Base-by-base conservation (phyloP, 2,888 invertebrate genomes). In the Patella depressa region DNA sequence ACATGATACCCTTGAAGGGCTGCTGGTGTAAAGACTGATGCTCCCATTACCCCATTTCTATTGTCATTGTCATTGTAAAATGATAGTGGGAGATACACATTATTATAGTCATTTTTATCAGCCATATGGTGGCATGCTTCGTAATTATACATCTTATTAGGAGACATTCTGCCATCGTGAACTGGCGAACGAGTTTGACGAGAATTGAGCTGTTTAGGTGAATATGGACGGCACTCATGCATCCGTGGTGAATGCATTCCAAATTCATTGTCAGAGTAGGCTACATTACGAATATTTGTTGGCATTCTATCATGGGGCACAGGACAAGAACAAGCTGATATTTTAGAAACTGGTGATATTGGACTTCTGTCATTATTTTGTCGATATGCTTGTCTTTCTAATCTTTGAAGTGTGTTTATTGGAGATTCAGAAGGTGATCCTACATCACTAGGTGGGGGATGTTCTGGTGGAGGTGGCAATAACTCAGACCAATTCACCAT, bases 391-490 rank as follows among this genome's bases (percentile, higher is more conserved):
- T 79, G 79, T 0, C 78, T 76, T 19, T 81, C 81, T 17, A 72
- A 74, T 17, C 78, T 75, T 53, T 81, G 80, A 72, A 82, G 79
- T 4, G 82, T 79, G 53, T 78, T 79, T 54, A 79, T 78, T 11
- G 85, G 82, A n/a, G 85, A 86, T 72, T 88, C 89, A 12, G 87
- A 83, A 11, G 89, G 88, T 7, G 90, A 87, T 9, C 89, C 89
- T 74, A 88, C 84, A 76, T 89, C 89, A 81, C 88, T 91, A 5
- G 91, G 90, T 12, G 92, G 92, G 14, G 92, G 92, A 81, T 92
- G 90, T 74, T 91, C 91, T 2, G 92, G 92, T 4, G 92, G 92
- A 24, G 92, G 92, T 24, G 92, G 92, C 9, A 92, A 87, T 80
- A 92, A 86, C 83, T 91, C 91, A 19, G 89, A 89, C 82, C 90